Base-by-base conservation (phyloP, 2,797 vertebrate genomes). In the Limnodromus scolopaceus region DNA sequence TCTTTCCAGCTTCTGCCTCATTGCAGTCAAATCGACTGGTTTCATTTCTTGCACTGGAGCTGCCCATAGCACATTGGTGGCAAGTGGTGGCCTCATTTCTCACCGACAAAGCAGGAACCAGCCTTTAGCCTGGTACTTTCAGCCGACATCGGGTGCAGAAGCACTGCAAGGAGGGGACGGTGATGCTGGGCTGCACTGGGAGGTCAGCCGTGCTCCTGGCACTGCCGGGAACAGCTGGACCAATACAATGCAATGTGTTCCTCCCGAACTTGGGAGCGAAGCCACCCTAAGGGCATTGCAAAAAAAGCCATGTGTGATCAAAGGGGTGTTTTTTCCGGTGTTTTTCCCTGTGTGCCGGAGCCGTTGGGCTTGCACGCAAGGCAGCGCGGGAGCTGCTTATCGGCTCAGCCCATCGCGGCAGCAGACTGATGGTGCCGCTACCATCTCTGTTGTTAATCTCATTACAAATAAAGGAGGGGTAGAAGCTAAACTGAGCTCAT, bases 381-480 rank as follows among this genome's bases (percentile, higher is more conserved):
- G 53, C 74, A 7, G 1, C 3, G 1, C 22, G 0, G 49, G 55
- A 87, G 66, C 39, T 82, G 46, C 49, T 90, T 92, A 55, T 93
- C 63, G 0, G 43, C 71, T 89, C 58, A 54, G 11, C 70, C 69
- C 70, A 91, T 87, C 66, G 0, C 0, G 1, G 83, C 63, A 84
- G 53, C 70, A 57, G 83, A 48, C 25, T 74, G 4, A 32, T 25
- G 71, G 58, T 91, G 92, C 46, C 0, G 2, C 86, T 77, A 20
- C 78, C 86, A 87, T 85, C 89, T 74, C 92, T 83, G 68, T 75
- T 71, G 32, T 78, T 91, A 94, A 91, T 94, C 89, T 89, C 64
- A 82, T 87, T 64, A 74, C 71, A 97, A 89, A 96, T 83, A 93
- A 91, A 95, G 96, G 94, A 95, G 83, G 85, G 58, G 87, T 69